Evolutionary conservation across 2,113 vertebrate species (phyloP).

Genomic region (Mirounga angustirostris): DNA sequence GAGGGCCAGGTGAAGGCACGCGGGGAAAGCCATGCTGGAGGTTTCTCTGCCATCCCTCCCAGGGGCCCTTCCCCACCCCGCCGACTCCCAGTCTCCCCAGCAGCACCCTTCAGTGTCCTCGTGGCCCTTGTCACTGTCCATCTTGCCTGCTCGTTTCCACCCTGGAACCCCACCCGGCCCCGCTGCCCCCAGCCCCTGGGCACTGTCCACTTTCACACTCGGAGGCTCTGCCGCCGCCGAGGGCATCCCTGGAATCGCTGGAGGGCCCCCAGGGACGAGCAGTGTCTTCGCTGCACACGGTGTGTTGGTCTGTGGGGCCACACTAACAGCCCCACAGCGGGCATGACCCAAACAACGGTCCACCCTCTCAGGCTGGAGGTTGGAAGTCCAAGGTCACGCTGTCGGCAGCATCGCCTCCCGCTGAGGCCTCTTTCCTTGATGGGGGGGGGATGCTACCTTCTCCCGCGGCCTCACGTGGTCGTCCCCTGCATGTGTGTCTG

Average conservation of each 20-base stretch:
- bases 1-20: rapidly evolving
- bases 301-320: too few relatives aligned
- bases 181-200: neutral
- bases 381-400: rapidly evolving
- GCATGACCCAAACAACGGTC: rapidly evolving
- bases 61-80: rapidly evolving
- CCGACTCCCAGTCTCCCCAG: neutral
- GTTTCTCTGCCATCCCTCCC: neutral
- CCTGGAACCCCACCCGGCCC: too few relatives aligned
- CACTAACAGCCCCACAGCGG: neutral
- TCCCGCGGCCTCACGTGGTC: neutral
- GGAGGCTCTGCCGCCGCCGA: rapidly evolving
- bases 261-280: neutral
- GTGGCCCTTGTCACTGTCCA: rapidly evolving
- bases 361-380: neutral
- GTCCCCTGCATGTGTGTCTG: rapidly evolving
- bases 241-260: rapidly evolving
- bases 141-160: neutral
- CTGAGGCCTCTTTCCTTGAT: neutral
- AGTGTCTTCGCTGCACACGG: rapidly evolving
- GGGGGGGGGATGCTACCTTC: rapidly evolving
- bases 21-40: neutral
- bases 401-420: neutral
- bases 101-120: neutral
- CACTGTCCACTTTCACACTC: rapidly evolving